Base-by-base conservation (phyloP, 2,888 invertebrate genomes). In the Stramonita haemastoma region DNA sequence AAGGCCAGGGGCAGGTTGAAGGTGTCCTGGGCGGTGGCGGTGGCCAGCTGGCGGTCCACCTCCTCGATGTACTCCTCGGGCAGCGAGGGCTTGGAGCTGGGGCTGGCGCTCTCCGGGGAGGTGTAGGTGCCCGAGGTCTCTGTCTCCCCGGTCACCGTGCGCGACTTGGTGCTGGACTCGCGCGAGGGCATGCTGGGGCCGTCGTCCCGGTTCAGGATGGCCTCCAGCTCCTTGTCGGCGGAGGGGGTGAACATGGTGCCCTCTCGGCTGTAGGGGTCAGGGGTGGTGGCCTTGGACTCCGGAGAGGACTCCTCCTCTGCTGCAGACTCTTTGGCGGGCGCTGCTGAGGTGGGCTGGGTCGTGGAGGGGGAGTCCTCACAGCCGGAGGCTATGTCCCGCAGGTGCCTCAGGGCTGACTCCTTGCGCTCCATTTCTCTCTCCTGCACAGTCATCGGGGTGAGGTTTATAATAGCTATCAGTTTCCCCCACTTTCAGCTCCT, bases 191-290 rank as follows among this genome's bases (percentile, higher is more conserved):
- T 57, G 46, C 85, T 86, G 60, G 66, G 56, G 46, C 77, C 77
- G 46, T 91, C 92, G 15, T 92, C 93, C 36, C 92, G 91, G 13
- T 90, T 90, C 84, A 95, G 89, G 19, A 95, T 93, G 29, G 92
- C 93, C 81, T 94, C 93, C 19, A 95, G 92, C 89, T 95, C 94
- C 89, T 93, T 93, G 90, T 95, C 94, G 85, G 93, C 94, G 26
- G 93, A 92, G 2, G 93, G 93, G 57, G 94, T 93, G 90, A 93
- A 94, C 19, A 93, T 91, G 19, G 91, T 92, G 4, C 91, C 93
- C 81, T 94, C 93, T 36, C 93, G 89, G 85, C 93, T 92, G 46
- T 90, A 8, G 0, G 90, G 92, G n/a, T 93, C 93, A 19, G 94
- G 93, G 17, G 92, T 92, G 13, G 89, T 89, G 29, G 87, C 66